Conservation (phyloP, 53 echinoderm and acorn worm genomes). For the Paelopatides confundens region DNA sequence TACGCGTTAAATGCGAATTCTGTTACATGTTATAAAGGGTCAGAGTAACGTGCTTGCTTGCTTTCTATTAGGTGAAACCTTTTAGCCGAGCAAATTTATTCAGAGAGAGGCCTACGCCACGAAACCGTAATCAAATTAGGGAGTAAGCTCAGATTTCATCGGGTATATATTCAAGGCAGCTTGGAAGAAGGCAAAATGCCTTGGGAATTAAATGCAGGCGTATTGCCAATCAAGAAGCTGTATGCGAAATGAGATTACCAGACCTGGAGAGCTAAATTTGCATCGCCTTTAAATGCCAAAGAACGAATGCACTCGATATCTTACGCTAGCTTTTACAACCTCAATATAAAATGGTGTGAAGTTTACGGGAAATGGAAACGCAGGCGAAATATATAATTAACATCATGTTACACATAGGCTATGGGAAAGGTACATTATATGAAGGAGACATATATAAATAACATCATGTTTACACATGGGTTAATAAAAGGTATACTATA, state of each 20-base stretch:
- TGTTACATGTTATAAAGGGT: constrained; percentile 19
- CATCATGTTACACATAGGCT: background rate
- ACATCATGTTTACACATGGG: no score
- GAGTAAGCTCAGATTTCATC: constrained; percentile 39
- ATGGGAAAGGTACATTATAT: no score
- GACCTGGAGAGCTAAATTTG: constrained; percentile 12
- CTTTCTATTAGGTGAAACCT: constrained; percentile 27
- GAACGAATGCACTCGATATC: constrained; percentile 16
- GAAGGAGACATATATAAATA: no score
- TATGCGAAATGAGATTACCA: constrained; percentile 34
- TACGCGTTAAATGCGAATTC: constrained; percentile 35
- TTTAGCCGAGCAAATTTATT: constrained; percentile 47
- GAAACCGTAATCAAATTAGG: constrained; percentile 45
- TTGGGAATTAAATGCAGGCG: constrained; percentile 45
- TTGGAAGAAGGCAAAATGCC: constrained; percentile 33
- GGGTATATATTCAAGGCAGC: constrained; percentile 40
- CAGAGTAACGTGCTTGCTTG: constrained; percentile 17
- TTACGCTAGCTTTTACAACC: constrained; percentile 15
- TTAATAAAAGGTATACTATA: no score
- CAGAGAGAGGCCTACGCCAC: constrained; percentile 38
- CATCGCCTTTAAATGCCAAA: constrained; percentile 36
- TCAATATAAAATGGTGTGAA: constrained; percentile 33
- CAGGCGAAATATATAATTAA: constrained; percentile 25
- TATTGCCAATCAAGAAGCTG: constrained; percentile 32
- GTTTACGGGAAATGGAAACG: constrained; percentile 2